Evolutionary conservation across 1,140 invertebrate species (phyloP).

Genomic region (Drosophila obscura): DNA sequence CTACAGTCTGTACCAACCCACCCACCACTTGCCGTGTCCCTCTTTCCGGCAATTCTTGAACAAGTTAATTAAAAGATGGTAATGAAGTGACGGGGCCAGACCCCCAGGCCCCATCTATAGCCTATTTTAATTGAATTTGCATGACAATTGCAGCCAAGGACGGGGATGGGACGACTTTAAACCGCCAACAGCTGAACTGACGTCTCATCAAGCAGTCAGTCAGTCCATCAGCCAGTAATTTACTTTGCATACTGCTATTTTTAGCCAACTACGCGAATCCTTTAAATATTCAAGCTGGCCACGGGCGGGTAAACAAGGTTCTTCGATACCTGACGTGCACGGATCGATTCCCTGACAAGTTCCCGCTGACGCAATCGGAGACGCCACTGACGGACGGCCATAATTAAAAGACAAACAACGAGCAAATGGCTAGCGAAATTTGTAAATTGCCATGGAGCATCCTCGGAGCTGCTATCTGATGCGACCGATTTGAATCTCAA

Average conservation of each 20-base stretch:
- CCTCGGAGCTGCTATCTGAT: neutral
- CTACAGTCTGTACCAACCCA: neutral
- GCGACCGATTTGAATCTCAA: constrained; percentile 60
- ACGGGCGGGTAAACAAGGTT: constrained; percentile 58
- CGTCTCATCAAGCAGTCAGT: constrained; percentile 25
- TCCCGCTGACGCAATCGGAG: constrained; percentile 57
- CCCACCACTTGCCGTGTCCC: constrained; percentile 10
- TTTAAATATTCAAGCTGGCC: constrained; percentile 63
- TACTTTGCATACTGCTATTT: constrained; percentile 51
- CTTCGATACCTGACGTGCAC: constrained; percentile 53
- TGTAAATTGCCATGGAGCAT: constrained; percentile 59
- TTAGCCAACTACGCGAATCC: constrained; percentile 61
- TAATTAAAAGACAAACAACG: constrained; percentile 69
- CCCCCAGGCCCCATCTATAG: too few species aligned
- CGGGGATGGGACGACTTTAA: constrained; percentile 11
- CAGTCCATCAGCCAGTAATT: constrained; percentile 22
- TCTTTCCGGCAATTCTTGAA: constrained; percentile 8
- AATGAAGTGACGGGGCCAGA: constrained; percentile 55
- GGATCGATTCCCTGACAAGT: constrained; percentile 46
- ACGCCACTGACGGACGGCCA: constrained; percentile 9
- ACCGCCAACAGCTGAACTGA: constrained; percentile 14
- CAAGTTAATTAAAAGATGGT: constrained; percentile 80
- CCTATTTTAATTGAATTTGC: constrained; percentile 79
- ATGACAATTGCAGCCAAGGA: constrained; percentile 62
- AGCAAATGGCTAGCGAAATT: constrained; percentile 45